These are phyloP conservation scores for Listrodromus nycthemerus DNA, from an alignment of 2,888 invertebrate genomes.

Conservation along the genomic window DNA sequence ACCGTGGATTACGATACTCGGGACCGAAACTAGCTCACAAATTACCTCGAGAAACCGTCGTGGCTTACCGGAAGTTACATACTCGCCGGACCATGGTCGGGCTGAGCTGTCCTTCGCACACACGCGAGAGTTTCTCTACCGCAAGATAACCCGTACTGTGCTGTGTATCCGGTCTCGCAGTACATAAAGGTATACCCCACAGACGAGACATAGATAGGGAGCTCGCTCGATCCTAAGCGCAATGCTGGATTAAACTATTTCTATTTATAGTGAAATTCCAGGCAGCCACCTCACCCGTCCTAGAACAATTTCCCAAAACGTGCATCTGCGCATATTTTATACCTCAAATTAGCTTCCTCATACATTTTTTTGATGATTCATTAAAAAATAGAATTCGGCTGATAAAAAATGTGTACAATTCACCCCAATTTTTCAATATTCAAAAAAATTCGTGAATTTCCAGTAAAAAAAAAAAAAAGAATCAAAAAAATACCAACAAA, in stretches of 20 bases:
- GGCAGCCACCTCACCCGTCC: background rate
- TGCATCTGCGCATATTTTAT: background rate
- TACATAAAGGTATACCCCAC: slow-evolving; percentile 39
- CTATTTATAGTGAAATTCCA: slow-evolving; percentile 31
- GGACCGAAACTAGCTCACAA: slow-evolving; percentile 81
- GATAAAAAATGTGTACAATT: background rate
- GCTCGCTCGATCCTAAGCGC: slow-evolving; percentile 11
- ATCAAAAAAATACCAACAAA: too few relatives aligned
- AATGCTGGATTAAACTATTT: slow-evolving; percentile 60
- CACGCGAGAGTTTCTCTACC: slow-evolving; percentile 46
- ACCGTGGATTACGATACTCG: slow-evolving; percentile 81
- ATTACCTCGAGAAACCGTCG: slow-evolving; percentile 82
- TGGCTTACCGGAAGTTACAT: slow-evolving; percentile 79
- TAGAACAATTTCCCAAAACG: background rate
- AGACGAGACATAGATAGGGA: slow-evolving; percentile 14
- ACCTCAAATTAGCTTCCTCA: background rate
- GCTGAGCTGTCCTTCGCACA: slow-evolving; percentile 20
- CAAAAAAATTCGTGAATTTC: too few relatives aligned
- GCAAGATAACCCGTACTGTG: slow-evolving; percentile 56
- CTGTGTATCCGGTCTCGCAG: slow-evolving; percentile 20
- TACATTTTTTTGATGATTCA: background rate
- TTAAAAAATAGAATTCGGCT: background rate
- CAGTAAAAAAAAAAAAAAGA: background rate
- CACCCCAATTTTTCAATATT: too few relatives aligned
- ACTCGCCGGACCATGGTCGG: slow-evolving; percentile 41